These are phyloP conservation scores for Craterocephalus amniculus DNA, from an alignment of 2,797 vertebrate species.

Conservation along the genomic window DNA sequence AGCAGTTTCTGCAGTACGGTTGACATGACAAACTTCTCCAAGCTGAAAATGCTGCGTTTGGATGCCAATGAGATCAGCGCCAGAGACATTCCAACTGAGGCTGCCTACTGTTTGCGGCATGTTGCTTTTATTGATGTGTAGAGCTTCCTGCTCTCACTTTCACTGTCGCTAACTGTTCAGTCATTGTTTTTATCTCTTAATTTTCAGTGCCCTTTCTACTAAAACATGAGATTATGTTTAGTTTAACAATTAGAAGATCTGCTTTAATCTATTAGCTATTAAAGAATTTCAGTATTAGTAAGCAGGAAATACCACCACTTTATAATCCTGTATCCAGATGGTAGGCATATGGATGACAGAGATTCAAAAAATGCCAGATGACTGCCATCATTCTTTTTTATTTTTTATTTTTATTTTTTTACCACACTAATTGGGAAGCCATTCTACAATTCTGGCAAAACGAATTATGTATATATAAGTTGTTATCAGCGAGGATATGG, in stretches of 20 bases:
- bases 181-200: neutral
- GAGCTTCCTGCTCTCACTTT: neutral
- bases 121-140: slow-evolving; percentile 85
- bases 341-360: slow-evolving; percentile 24
- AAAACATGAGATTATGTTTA: neutral
- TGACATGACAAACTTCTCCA: slow-evolving; percentile 88
- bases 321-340: slow-evolving; percentile 46
- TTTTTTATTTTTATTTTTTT: slow-evolving; percentile 7
- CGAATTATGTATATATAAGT: neutral
- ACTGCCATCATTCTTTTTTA: slow-evolving; percentile 13
- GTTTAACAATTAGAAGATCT: neutral
- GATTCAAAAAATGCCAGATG: neutral
- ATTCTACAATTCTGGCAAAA: neutral
- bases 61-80: slow-evolving; percentile 90
- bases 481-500: neutral
- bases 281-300: slow-evolving; percentile 31
- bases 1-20: slow-evolving; percentile 91
- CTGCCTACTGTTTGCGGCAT: slow-evolving; percentile 90
- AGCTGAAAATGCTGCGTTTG: slow-evolving; percentile 89
- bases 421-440: slow-evolving; percentile 11
- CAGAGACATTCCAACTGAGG: slow-evolving; percentile 87
- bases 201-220: neutral
- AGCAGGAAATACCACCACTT: slow-evolving; percentile 56
- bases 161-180: neutral
- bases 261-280: slow-evolving; percentile 18